phyloP scores from a whole-genome alignment of 2,113 vertebrate species.

The Lagopus muta region DNA sequence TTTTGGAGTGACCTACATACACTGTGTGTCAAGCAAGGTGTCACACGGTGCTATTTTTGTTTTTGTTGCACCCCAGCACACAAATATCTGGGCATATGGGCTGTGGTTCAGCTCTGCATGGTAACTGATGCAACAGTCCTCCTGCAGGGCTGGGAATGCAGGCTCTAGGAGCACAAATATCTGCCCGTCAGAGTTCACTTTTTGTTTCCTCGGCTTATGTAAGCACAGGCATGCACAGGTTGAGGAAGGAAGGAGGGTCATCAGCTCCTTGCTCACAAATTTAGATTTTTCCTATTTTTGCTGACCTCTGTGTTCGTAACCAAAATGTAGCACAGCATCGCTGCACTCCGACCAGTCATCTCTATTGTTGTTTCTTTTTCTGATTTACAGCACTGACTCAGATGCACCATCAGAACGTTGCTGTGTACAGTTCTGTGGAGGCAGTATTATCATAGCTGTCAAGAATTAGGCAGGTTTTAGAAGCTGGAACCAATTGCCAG shows the following conservation, averaged over 20 bases:
- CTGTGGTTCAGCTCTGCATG: not conserved
- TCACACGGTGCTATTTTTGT: not conserved
- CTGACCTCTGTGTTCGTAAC: not conserved
- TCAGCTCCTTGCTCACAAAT: not conserved
- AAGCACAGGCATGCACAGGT: not conserved
- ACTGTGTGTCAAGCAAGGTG: not conserved
- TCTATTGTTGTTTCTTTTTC: not conserved
- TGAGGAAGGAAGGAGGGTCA: not conserved
- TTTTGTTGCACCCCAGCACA: not conserved
- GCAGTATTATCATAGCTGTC: constrained; percentile 56
- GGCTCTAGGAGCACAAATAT: not conserved
- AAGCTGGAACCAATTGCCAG: constrained; percentile 76
- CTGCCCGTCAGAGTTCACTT: not conserved
- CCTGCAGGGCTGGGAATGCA: not conserved
- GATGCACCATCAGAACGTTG: not conserved
- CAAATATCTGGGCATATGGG: fast-evolving
- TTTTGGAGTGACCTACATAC: no score
- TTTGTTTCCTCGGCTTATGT: not conserved
- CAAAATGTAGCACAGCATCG: not conserved
- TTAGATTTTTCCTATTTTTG: not conserved
- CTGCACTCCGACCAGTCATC: not conserved
- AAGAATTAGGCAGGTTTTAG: constrained; percentile 44
- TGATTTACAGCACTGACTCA: not conserved
- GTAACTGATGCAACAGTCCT: not conserved
- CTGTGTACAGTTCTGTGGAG: not conserved